Conservation (phyloP, 2,888 invertebrate genomes). For the Osmoderma eremita region DNA sequence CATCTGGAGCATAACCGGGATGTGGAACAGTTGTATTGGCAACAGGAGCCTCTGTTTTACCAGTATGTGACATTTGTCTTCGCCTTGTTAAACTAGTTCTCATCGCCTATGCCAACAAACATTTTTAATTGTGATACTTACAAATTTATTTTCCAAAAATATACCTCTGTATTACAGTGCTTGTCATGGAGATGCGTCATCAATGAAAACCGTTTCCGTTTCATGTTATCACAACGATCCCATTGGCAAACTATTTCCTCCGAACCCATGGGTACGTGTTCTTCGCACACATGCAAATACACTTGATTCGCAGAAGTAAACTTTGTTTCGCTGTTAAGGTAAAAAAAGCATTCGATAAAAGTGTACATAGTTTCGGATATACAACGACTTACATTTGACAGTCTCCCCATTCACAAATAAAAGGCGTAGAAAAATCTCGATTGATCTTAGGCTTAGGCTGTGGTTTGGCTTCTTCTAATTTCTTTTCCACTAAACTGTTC, state of each 20-base stretch:
- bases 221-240: slow-evolving; percentile 90
- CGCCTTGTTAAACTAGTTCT: slow-evolving; percentile 74
- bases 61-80: slow-evolving; percentile 67
- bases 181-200: slow-evolving; percentile 97
- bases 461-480: slow-evolving; percentile 49
- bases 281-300: slow-evolving; percentile 86
- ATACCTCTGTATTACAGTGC: slow-evolving; percentile 86
- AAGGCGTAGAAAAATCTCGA: slow-evolving; percentile 65
- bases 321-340: slow-evolving; percentile 66
- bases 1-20: slow-evolving; percentile 94
- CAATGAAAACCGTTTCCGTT: slow-evolving; percentile 90
- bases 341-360: slow-evolving; percentile 28
- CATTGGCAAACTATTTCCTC: slow-evolving; percentile 88
- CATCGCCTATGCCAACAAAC: slow-evolving; percentile 65
- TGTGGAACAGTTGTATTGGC: slow-evolving; percentile 69
- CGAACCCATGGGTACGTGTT: slow-evolving; percentile 79
- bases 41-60: slow-evolving; percentile 67
- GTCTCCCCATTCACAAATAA: slow-evolving; percentile 93
- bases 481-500: slow-evolving; percentile 50
- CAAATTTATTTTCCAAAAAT: neutral
- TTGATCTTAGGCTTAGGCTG: slow-evolving; percentile 58
- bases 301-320: slow-evolving; percentile 82
- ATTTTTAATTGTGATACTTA: slow-evolving; percentile 40
- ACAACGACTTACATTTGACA: slow-evolving; percentile 74
- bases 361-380: too few species aligned